A percentile compares a stretch with the other conserved stretches of the same genome.
Evolutionary conservation across 2,888 invertebrate species (phyloP).

Genomic region (Cryptocheilus praepositus): DNA sequence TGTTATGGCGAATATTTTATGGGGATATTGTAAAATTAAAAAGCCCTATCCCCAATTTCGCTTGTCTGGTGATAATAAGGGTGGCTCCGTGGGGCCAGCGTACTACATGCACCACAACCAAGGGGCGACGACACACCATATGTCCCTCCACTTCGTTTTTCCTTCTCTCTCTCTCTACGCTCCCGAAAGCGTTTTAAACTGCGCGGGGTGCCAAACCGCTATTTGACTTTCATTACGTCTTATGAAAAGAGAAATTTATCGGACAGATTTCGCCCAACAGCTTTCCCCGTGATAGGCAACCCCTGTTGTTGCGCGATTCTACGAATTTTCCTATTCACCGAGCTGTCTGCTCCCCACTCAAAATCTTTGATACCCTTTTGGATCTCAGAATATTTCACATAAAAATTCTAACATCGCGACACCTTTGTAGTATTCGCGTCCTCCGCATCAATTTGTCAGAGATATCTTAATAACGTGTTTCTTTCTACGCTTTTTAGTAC

Average conservation of each 20-base stretch:
- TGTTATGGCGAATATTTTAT: slow-evolving; percentile 72
- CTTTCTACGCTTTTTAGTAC: too few species aligned
- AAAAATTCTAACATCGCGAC: too few species aligned
- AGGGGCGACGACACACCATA: slow-evolving; percentile 58
- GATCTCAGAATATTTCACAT: too few species aligned
- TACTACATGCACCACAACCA: slow-evolving; percentile 38
- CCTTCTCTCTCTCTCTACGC: slow-evolving; percentile 23
- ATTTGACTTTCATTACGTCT: slow-evolving; percentile 75
- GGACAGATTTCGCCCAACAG: slow-evolving; percentile 44
- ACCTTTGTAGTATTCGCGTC: too few species aligned
- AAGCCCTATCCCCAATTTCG: slow-evolving; percentile 55
- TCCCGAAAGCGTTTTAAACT: slow-evolving; percentile 49
- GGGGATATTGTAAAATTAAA: slow-evolving; percentile 73
- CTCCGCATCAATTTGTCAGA: too few species aligned
- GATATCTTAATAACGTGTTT: too few species aligned
- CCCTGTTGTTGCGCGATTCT: slow-evolving; percentile 45
- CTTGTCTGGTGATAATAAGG: slow-evolving; percentile 64
- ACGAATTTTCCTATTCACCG: slow-evolving; percentile 59
- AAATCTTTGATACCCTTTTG: background rate
- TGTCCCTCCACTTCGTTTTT: slow-evolving; percentile 45
- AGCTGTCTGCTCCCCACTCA: slow-evolving; percentile 8
- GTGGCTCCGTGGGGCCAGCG: slow-evolving; percentile 43
- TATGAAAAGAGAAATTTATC: slow-evolving; percentile 68
- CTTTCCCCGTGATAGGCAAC: slow-evolving; percentile 15
- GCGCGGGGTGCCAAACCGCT: slow-evolving; percentile 66